Percentiles rank a stretch among this genome's conserved stretches.
These are phyloP conservation scores for Leucophenga maculata DNA, from an alignment of 2,888 invertebrate genomes.

Conservation along the genomic window DNA sequence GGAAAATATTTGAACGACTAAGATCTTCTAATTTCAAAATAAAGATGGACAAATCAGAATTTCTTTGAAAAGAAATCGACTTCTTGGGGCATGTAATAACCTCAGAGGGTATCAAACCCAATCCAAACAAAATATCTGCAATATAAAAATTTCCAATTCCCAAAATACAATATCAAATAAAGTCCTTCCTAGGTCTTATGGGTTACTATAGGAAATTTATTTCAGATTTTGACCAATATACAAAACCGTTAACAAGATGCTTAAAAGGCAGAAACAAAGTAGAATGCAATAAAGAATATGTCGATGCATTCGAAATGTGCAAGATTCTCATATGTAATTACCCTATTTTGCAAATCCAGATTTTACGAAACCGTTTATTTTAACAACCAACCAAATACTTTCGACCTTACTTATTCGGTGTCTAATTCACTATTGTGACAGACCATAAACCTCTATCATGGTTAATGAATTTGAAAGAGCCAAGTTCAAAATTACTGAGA, in stretches of 20 bases:
- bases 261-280: slow-evolving; percentile 24
- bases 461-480: slow-evolving; percentile 16
- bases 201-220: slow-evolving; percentile 29
- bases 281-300: slow-evolving; percentile 16
- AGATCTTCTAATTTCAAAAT: too few relatives aligned
- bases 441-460: slow-evolving; percentile 32
- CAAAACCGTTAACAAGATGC: slow-evolving; percentile 22
- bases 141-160: slow-evolving; percentile 6
- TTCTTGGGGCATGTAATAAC: too few relatives aligned
- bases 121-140: slow-evolving; percentile 17
- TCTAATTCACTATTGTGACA: slow-evolving; percentile 33
- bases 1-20: too few relatives aligned
- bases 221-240: background rate
- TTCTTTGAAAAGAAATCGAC: too few relatives aligned
- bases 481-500: background rate
- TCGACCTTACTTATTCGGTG: slow-evolving; percentile 34
- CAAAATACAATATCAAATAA: slow-evolving; percentile 15
- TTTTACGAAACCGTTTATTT: slow-evolving; percentile 37
- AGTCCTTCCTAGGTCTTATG: slow-evolving; percentile 12
- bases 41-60: too few relatives aligned
- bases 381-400: slow-evolving; percentile 42
- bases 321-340: background rate
- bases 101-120: slow-evolving; percentile 1
- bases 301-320: slow-evolving; percentile 27
- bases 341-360: slow-evolving; percentile 33